Conservation (phyloP, 2,888 invertebrate species). For the Strigamia maritima region DNA sequence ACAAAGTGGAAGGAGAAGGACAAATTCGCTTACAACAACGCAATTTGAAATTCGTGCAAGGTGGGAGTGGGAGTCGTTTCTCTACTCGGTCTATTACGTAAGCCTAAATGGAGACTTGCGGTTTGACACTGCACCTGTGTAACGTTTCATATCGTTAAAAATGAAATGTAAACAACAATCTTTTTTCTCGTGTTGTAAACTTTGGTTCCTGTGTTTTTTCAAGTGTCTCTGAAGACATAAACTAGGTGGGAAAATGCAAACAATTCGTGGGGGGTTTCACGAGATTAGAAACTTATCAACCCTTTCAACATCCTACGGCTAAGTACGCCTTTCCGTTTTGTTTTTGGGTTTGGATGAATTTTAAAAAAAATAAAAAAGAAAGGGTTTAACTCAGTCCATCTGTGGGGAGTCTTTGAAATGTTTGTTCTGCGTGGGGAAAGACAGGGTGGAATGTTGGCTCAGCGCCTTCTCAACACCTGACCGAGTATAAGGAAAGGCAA, state of each 20-base stretch:
- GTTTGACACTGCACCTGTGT: not conserved
- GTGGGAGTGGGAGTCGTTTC: not conserved
- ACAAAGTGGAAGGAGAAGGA: not conserved
- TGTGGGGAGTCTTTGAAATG: slow-evolving; percentile 34
- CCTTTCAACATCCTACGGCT: slow-evolving; percentile 23
- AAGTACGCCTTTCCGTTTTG: not conserved
- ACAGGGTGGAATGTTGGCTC: slow-evolving; percentile 28
- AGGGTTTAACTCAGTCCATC: slow-evolving; percentile 23
- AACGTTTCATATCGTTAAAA: not conserved
- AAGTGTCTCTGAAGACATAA: slow-evolving; percentile 15
- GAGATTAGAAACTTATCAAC: slow-evolving; percentile 17
- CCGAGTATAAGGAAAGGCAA: slow-evolving; percentile 2
- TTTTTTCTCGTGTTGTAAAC: not conserved
- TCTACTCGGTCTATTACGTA: not conserved
- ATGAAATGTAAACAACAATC: not conserved
- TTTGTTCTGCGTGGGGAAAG: slow-evolving; percentile 31
- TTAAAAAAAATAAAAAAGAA: slow-evolving; percentile 11
- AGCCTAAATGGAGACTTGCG: not conserved
- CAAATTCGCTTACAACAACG: not conserved
- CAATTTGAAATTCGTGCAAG: not conserved
- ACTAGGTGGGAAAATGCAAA: slow-evolving; percentile 25
- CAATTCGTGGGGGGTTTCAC: slow-evolving; percentile 29
- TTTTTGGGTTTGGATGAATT: not conserved
- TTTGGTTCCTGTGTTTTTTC: slow-evolving; percentile 12
- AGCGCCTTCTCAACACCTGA: slow-evolving; percentile 27